Conservation (phyloP, 2,797 vertebrate species). For the Hydrocynus forskahlii region DNA sequence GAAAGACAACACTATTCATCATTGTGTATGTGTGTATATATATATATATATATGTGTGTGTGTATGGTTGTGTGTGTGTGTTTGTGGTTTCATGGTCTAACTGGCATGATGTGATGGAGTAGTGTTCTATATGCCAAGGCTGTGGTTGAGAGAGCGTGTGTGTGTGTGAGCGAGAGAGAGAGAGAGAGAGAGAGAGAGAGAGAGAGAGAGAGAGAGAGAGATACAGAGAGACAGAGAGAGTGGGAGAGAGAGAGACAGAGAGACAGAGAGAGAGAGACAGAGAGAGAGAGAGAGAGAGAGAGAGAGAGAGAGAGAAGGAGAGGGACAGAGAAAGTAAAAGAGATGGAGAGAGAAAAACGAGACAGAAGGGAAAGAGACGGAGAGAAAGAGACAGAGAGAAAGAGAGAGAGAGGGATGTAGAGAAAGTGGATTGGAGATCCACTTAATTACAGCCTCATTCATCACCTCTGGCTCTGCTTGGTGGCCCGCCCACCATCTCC, state of each 20-base stretch:
- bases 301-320: conserved; percentile 41
- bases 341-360: conserved; percentile 23
- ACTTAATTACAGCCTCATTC: conserved; percentile 79
- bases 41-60: conserved; percentile 7
- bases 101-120: conserved; percentile 36
- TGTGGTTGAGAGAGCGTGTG: conserved; percentile 44
- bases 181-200: no score
- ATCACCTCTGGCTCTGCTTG: conserved; percentile 73
- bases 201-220: no score
- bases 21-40: conserved; percentile 5
- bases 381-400: no score
- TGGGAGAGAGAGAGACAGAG: conserved; percentile 25
- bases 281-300: conserved; percentile 38
- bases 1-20: not conserved
- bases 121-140: conserved; percentile 41
- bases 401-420: conserved; percentile 37
- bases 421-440: conserved; percentile 68
- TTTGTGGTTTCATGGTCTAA: conserved; percentile 32
- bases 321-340: conserved; percentile 17
- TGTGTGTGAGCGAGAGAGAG: no score
- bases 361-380: no score
- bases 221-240: conserved; percentile 46
- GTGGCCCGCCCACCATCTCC: conserved; percentile 61
- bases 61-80: conserved; percentile 28
- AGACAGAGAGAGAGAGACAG: conserved; percentile 40